A percentile compares a stretch with the other conserved stretches of the same genome.
These are phyloP conservation scores for Bostrychus sinensis DNA, from an alignment of 2,113 vertebrate species.

Conservation along the genomic window DNA sequence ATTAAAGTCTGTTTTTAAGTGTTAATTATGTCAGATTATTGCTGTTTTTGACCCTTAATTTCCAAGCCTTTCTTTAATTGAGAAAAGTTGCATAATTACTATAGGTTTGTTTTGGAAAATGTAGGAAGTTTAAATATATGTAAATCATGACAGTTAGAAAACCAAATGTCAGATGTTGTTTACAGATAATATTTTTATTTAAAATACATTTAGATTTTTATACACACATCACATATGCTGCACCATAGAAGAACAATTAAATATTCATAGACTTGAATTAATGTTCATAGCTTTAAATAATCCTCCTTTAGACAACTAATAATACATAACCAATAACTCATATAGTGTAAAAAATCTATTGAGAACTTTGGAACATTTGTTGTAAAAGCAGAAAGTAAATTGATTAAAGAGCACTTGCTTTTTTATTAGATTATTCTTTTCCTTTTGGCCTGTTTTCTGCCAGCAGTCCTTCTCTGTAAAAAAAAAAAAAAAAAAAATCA, in stretches of 20 bases:
- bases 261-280: background rate
- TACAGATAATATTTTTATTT: conserved; percentile 50
- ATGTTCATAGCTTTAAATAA: background rate
- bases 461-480: conserved; percentile 47
- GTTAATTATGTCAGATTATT: background rate
- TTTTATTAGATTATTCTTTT: conserved; percentile 53
- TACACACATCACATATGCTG: background rate
- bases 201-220: conserved; percentile 20
- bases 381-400: too few species aligned
- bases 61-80: background rate
- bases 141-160: too few species aligned
- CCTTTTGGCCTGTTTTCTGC: conserved; percentile 53
- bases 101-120: too few species aligned
- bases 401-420: background rate
- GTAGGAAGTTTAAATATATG: too few species aligned
- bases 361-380: background rate
- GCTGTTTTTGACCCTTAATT: background rate
- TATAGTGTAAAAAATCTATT: background rate
- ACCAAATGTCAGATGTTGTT: background rate
- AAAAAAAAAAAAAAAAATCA: conserved; percentile 2
- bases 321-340: background rate
- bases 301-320: background rate
- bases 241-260: background rate
- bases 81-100: too few species aligned
- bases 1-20: too few species aligned